These are phyloP conservation scores for Nudaria mundana DNA, from an alignment of 2,888 invertebrate genomes.

Conservation along the genomic window DNA sequence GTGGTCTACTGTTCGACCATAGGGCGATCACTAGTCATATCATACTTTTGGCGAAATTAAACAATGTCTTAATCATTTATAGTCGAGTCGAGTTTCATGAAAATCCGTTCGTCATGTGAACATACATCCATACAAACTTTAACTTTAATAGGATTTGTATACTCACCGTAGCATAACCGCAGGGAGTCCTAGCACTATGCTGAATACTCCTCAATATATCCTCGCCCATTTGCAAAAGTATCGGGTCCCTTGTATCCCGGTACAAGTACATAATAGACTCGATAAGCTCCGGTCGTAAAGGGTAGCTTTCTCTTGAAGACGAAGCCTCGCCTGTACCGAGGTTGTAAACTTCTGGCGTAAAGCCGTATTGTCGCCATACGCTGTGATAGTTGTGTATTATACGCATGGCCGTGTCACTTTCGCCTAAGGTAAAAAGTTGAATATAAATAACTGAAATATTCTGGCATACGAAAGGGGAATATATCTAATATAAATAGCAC, in stretches of 20 bases:
- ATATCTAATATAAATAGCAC: too few relatives aligned
- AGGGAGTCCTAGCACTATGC: constrained; percentile 94
- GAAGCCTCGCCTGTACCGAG: constrained; percentile 94
- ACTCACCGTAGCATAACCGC: constrained; percentile 97
- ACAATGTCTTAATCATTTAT: too few relatives aligned
- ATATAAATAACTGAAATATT: background rate
- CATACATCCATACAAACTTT: too few relatives aligned
- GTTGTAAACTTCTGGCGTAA: constrained; percentile 98
- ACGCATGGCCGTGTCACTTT: constrained; percentile 94
- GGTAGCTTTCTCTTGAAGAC: constrained; percentile 92
- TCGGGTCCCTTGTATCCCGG: constrained; percentile 95
- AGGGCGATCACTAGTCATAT: too few relatives aligned
- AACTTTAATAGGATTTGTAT: too few relatives aligned
- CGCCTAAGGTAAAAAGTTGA: constrained; percentile 81
- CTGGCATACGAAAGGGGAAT: too few relatives aligned
- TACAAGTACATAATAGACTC: constrained; percentile 99
- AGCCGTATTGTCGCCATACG: constrained; percentile 98
- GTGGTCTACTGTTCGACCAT: too few relatives aligned
- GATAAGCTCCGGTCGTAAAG: constrained; percentile 96
- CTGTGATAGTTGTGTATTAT: constrained; percentile 97
- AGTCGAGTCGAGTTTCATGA: too few relatives aligned
- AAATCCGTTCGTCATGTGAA: too few relatives aligned
- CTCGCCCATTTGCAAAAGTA: constrained; percentile 94
- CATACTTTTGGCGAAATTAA: too few relatives aligned
- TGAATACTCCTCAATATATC: constrained; percentile 97